A percentile compares a stretch with the other conserved stretches of the same genome.
Evolutionary conservation across 2,888 invertebrate species (phyloP).

Genomic region (Drosophila paramelanica): DNA sequence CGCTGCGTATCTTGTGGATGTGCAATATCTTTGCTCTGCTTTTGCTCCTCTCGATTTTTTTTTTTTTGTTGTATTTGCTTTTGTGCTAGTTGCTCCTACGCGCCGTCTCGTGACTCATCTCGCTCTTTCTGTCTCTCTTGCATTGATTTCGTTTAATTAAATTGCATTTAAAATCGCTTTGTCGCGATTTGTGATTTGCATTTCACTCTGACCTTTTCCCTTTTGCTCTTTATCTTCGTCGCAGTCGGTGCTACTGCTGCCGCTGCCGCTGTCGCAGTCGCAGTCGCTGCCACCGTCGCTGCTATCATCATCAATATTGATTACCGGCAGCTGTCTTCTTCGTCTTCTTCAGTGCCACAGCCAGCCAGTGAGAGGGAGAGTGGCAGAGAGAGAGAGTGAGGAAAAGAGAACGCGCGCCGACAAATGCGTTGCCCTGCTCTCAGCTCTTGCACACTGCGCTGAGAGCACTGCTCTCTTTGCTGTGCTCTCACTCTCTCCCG

Average conservation of each 20-base stretch:
- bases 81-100: constrained; percentile 46
- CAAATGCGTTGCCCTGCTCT: constrained; percentile 18
- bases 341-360: constrained; percentile 47
- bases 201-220: constrained; percentile 69
- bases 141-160: constrained; percentile 43
- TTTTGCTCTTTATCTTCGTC: constrained; percentile 64
- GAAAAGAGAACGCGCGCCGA: constrained; percentile 28
- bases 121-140: not conserved
- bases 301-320: constrained; percentile 79
- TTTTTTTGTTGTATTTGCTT: not conserved
- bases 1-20: constrained; percentile 45
- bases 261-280: constrained; percentile 21
- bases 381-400: constrained; percentile 12
- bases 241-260: constrained; percentile 31
- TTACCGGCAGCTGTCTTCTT: constrained; percentile 79
- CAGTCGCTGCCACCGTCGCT: constrained; percentile 39
- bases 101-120: constrained; percentile 32
- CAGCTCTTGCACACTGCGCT: not conserved
- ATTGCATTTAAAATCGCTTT: constrained; percentile 56
- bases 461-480: constrained; percentile 16
- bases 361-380: constrained; percentile 17
- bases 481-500: constrained; percentile 8
- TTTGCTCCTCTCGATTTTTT: constrained; percentile 7
- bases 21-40: constrained; percentile 28
- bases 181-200: constrained; percentile 46